Evolutionary conservation across 2,888 invertebrate species (phyloP), one percentile per base, ranked within the genome.

Genomic region (Sarcophaga rosellei): DNA sequence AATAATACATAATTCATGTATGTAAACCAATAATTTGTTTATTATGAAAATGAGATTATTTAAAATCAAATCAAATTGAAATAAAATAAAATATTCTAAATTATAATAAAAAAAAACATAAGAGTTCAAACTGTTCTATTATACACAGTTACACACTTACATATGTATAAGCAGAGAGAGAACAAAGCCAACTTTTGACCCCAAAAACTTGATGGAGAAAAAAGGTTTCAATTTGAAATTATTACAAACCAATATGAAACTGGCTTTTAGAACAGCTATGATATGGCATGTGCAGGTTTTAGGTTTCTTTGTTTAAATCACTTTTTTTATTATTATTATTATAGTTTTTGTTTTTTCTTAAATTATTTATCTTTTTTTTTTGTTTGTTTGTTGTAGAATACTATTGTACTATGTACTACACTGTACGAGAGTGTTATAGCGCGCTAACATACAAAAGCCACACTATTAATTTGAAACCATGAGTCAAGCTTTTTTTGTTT

Each of bases 401-500:
- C 17, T 53, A n/a, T n/a, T n/a, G 53, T 53, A 53, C 35, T 35
- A 35, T 35, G 35, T 35, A 35, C 8, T 35, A 35, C 35, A 35
- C 35, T 35, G 10, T 35, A 10, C 8, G 8, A 35, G 35, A 10
- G 35, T 35, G 35, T 35, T 35, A 35, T 2, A 10, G 35, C 35
- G 35, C 35, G 47, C 45, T 45, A 11, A 68, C 17, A 21, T 10
- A 45, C 68, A 45, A 12, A 44, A 44, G 44, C 20, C 25, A 84
- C n/a, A 84, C 12, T 15, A 63, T 72, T 75, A 65, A 74, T 47
- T 45, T 53, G 62, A 70, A 74, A 73, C 57, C 47, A 84, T 84
- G 84, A 84, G 84, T 81, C 84, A 84, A 80, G 73, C 10, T 76
- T 75, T 59, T 70, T 80, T 35, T 35, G 35, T 35, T 35, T 35